phyloP scores from a whole-genome alignment of 2,797 vertebrate species.

The Sitta carolinensis region DNA sequence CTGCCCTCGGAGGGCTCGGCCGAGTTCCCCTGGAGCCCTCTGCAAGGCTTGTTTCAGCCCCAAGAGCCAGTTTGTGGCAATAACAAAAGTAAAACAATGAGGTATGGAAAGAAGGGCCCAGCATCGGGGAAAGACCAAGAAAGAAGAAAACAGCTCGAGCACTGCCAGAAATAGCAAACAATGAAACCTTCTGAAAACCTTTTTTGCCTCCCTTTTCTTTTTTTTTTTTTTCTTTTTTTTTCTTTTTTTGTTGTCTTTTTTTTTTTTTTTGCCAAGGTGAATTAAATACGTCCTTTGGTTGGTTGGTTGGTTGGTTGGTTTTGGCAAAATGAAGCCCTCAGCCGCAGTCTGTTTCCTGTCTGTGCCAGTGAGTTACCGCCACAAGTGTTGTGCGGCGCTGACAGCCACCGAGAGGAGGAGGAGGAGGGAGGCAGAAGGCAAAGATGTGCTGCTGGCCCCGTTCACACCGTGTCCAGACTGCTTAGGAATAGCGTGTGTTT shows the following conservation, averaged over 20 bases:
- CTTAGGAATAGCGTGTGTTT: slow-evolving; percentile 74
- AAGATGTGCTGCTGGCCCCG: slow-evolving; percentile 49
- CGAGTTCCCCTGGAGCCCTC: background rate
- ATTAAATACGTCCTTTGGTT: slow-evolving; percentile 70
- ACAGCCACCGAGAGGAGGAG: slow-evolving; percentile 61
- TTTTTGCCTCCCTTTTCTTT: background rate
- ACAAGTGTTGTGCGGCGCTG: slow-evolving; percentile 37
- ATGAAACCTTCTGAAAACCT: slow-evolving; percentile 63
- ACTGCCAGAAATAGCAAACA: slow-evolving; percentile 72
- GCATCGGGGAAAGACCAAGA: slow-evolving; percentile 48
- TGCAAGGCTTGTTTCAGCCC: slow-evolving; percentile 38
- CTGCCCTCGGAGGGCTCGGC: slow-evolving; percentile 37
- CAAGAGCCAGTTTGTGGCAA: slow-evolving; percentile 31
- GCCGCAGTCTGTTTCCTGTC: slow-evolving; percentile 62
- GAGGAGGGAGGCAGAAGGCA: slow-evolving; percentile 46
- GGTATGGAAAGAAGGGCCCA: slow-evolving; percentile 60
- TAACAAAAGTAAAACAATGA: slow-evolving; percentile 64
- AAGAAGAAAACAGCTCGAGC: slow-evolving; percentile 67
- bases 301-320: slow-evolving; percentile 39
- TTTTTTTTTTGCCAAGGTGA: slow-evolving; percentile 50
- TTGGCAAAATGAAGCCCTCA: slow-evolving; percentile 75
- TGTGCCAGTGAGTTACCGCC: slow-evolving; percentile 73
- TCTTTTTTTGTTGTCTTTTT: too few species aligned
- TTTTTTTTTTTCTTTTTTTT: background rate
- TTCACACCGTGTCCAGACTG: slow-evolving; percentile 68